Evolutionary conservation across 2,113 vertebrate species (phyloP), one percentile per base, ranked within the genome.

Genomic region (Erinaceus europaeus): DNA sequence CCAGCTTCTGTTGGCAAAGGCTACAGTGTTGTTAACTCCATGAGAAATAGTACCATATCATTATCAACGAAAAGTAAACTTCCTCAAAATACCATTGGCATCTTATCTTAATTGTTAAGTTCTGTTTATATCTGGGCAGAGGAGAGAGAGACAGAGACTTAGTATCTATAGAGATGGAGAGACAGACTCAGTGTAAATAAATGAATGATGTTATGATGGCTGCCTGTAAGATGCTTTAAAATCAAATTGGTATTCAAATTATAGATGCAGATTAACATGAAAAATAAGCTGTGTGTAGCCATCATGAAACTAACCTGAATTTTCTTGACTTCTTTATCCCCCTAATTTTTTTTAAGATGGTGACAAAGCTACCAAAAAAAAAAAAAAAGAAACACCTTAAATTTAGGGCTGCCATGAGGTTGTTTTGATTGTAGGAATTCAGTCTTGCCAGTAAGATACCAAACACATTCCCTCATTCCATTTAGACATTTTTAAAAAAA

Each of bases 11-110:
- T 14, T 86, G 91, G 61, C 76, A 76, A 69, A 52, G 50, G 3
- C 7, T 55, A 18, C 12, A 0, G 38, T 15, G 34, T 18, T 71
- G 53, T 59, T 84, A 40, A 74, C 15, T 50, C 44, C 36, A 3
- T 87, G 46, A 82, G 82, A 92, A 71, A 55, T 46, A 68, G 3
- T 34, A 25, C 42, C n/a, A 23, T 79, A 73, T 42, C 42, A 21
- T 61, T 72, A 71, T 46, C 61, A 79, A 75, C 3, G 11, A 90
- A n/a, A 84, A 75, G 44, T 57, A 91, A 81, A 74, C 83, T 59
- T 67, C 79, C 38, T 76, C 34, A 25, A 53, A 61, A 65, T 29
- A 29, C 32, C 38, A 46, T 36, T 76, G 73, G 15, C 0, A 0
- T 62, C 78, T 65, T 10, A 64, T 44, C 18, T 52, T 20, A 14